phyloP scores from a whole-genome alignment of 2,888 invertebrate species.

The Leptinotarsa juncta region DNA sequence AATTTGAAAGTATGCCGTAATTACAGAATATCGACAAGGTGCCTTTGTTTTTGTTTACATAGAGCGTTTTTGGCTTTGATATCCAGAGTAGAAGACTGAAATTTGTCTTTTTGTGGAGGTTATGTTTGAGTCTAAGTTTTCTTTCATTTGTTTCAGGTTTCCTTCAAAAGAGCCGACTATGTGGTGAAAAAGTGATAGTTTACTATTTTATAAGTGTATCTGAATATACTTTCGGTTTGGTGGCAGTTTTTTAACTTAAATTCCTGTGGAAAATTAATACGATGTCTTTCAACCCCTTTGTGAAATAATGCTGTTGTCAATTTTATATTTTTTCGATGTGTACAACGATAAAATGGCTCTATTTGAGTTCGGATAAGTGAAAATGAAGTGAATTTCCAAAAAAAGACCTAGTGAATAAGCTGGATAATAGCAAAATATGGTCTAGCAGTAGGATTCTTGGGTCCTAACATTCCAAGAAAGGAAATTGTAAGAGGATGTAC shows the following conservation, averaged over 20 bases:
- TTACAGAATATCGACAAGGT: constrained; percentile 5
- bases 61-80: constrained; percentile 3
- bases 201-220: neutral
- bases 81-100: constrained; percentile 30
- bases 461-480: constrained; percentile 43
- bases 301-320: constrained; percentile 58
- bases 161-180: constrained; percentile 38
- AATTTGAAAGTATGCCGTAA: constrained; percentile 17
- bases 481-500: constrained; percentile 49
- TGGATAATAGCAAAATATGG: constrained; percentile 35
- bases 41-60: constrained; percentile 17
- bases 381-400: constrained; percentile 39
- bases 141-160: constrained; percentile 58
- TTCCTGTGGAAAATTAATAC: constrained; percentile 40
- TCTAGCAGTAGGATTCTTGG: constrained; percentile 37
- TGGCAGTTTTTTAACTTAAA: constrained; percentile 34
- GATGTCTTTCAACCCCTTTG: constrained; percentile 48
- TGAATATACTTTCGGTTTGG: constrained; percentile 39
- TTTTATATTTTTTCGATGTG: constrained; percentile 52
- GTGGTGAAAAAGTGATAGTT: constrained; percentile 19
- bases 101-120: constrained; percentile 56
- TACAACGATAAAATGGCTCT: constrained; percentile 65
- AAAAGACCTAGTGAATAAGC: constrained; percentile 30
- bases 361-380: constrained; percentile 65
- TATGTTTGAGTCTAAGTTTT: constrained; percentile 59